Conservation (phyloP, 2,113 vertebrate genomes). For the Plestiodon gilberti region DNA sequence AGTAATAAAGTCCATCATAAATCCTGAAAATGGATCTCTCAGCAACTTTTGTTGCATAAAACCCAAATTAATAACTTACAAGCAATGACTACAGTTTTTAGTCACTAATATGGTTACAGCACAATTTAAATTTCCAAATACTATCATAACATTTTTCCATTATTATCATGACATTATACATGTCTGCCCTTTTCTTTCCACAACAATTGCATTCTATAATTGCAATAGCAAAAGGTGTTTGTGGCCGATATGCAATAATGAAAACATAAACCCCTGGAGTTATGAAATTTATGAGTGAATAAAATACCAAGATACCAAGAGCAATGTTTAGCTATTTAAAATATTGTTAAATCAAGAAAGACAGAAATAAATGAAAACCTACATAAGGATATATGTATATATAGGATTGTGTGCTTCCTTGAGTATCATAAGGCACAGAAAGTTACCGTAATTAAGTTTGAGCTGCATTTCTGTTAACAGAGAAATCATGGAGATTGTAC, state of each 20-base stretch:
- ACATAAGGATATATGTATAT: too few species aligned
- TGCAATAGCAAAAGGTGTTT: neutral
- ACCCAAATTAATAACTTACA: slow-evolving; percentile 16
- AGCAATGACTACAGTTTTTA: neutral
- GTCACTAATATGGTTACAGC: slow-evolving; percentile 14
- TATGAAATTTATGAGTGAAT: too few species aligned
- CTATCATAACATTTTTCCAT: neutral
- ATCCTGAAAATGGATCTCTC: slow-evolving; percentile 58
- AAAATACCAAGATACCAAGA: neutral
- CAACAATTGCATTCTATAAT: neutral
- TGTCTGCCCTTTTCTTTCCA: neutral
- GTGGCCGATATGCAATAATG: neutral
- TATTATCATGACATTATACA: neutral
- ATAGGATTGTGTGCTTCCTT: too few species aligned
- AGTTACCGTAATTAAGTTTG: too few species aligned
- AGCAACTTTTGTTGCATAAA: slow-evolving; percentile 38
- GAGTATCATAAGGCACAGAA: too few species aligned
- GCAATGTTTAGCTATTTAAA: too few species aligned
- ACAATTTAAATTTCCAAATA: slow-evolving; percentile 12
- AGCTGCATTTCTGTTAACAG: too few species aligned
- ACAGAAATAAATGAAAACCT: too few species aligned
- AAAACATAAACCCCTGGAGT: neutral
- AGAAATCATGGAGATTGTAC: too few species aligned
- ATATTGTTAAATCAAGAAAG: too few species aligned
- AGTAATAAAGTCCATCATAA: slow-evolving; percentile 39